Evolutionary conservation across 2,797 vertebrate genomes (phyloP), one percentile per base, ranked within the genome.

Genomic region (Salarias fasciatus): DNA sequence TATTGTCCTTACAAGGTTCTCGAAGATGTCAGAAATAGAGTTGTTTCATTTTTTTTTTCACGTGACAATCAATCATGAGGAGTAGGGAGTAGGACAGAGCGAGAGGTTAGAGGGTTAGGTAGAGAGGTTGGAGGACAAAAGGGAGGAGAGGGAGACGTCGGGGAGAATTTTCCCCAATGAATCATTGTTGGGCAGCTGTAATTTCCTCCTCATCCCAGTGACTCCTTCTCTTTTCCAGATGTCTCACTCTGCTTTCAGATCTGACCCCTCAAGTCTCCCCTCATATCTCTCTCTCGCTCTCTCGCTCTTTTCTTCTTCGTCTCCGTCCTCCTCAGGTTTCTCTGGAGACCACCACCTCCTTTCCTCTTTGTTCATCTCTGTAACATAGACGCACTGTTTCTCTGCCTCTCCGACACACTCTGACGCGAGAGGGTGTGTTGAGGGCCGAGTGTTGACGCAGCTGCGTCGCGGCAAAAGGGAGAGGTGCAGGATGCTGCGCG

Each of bases 161-260:
- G 83, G 41, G 77, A 90, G 83, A 90, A 91, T 86, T 84, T 93
- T 90, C 90, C 88, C 82, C 85, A 87, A 85, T 93, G 92, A 92
- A 91, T 93, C 90, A 91, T 89, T 86, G 88, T 82, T 85, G 86
- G 75, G 83, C 90, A 90, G 89, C 86, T 92, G 88, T 83, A 87
- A 91, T 93, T 92, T 92, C 90, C 87, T 89, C 84, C 82, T 87
- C 52, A 50, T 90, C 82, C 80, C 61, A 76, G 69, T 73, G 77
- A 84, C 82, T 85, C 74, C 69, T 84, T 79, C 75, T 85, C 82
- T 89, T 88, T 90, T 91, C 92, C 93, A 94, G 91, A 93, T 93
- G 91, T 92, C 87, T 91, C 75, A 77, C 55, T 89, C 79, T 84
- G 85, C 85, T 79, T 87, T 84, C 72, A 83, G 84, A 89, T 89